Conservation (phyloP, 2,888 invertebrate genomes). For the Melieria crassipennis region DNA sequence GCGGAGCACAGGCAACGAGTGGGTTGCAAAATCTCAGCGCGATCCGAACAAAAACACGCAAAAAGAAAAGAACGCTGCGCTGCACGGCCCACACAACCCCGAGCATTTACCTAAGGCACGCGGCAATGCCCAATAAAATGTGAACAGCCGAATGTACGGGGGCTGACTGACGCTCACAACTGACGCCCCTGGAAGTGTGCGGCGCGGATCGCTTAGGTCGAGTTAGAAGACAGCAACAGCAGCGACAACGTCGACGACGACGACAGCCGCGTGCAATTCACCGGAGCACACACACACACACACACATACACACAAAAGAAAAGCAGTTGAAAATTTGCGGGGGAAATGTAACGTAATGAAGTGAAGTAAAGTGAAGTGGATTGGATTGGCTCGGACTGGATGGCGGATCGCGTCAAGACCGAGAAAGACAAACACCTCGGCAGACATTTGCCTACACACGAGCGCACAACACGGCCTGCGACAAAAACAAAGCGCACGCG, state of each 20-base stretch:
- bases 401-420: neutral
- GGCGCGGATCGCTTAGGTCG: slow-evolving; percentile 20
- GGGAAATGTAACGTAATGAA: slow-evolving; percentile 23
- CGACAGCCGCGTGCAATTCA: slow-evolving; percentile 28
- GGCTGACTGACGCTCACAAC: slow-evolving; percentile 40
- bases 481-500: slow-evolving; percentile 33
- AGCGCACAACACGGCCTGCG: slow-evolving; percentile 28
- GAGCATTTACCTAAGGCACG: slow-evolving; percentile 41
- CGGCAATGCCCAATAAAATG: slow-evolving; percentile 44
- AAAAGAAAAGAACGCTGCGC: neutral
- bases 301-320: slow-evolving; percentile 21
- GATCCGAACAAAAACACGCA: slow-evolving; percentile 12
- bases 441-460: slow-evolving; percentile 42
- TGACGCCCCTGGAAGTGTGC: slow-evolving; percentile 35
- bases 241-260: slow-evolving; percentile 28
- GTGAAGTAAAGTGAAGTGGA: slow-evolving; percentile 33
- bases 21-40: slow-evolving; percentile 25
- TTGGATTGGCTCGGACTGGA: slow-evolving; percentile 33
- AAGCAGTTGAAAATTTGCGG: slow-evolving; percentile 42
- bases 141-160: slow-evolving; percentile 36
- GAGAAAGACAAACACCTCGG: slow-evolving; percentile 24
- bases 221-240: slow-evolving; percentile 35
- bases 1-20: slow-evolving; percentile 22
- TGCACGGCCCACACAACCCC: slow-evolving; percentile 41
- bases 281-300: slow-evolving; percentile 28